Evolutionary conservation across 2,888 invertebrate species (phyloP).

Genomic region (Lochmaea crataegi): DNA sequence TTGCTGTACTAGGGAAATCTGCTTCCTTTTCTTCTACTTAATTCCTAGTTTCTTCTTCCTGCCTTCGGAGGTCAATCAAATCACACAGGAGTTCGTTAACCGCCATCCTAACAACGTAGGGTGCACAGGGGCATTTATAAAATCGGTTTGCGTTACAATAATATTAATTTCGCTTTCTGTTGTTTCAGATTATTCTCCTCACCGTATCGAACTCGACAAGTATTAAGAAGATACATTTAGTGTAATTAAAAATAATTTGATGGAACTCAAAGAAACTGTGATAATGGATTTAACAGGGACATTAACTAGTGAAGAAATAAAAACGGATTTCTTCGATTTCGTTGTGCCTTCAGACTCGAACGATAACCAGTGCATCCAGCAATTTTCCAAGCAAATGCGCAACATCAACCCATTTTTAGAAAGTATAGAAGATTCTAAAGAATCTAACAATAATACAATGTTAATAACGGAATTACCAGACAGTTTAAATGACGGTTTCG

Average conservation of each 20-base stretch:
- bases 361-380: constrained; percentile 71
- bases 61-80: too few relatives aligned
- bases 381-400: constrained; percentile 77
- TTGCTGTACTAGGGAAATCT: too few relatives aligned
- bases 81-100: too few relatives aligned
- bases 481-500: constrained; percentile 63
- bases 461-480: constrained; percentile 61
- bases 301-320: constrained; percentile 82
- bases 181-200: neutral
- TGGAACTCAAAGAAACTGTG: constrained; percentile 64
- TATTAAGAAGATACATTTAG: constrained; percentile 5
- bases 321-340: constrained; percentile 91
- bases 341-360: constrained; percentile 84
- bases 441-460: constrained; percentile 67
- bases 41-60: too few relatives aligned
- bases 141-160: too few relatives aligned
- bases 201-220: neutral
- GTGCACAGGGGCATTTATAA: neutral
- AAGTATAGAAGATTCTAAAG: constrained; percentile 71
- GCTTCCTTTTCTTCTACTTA: too few relatives aligned
- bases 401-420: constrained; percentile 76
- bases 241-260: constrained; percentile 27
- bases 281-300: constrained; percentile 88
- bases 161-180: neutral
- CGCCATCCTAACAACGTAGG: too few relatives aligned